A percentile compares a stretch with the other conserved stretches of the same genome.
Evolutionary conservation across 2,113 vertebrate genomes (phyloP).

Genomic region (Aphelocoma coerulescens): DNA sequence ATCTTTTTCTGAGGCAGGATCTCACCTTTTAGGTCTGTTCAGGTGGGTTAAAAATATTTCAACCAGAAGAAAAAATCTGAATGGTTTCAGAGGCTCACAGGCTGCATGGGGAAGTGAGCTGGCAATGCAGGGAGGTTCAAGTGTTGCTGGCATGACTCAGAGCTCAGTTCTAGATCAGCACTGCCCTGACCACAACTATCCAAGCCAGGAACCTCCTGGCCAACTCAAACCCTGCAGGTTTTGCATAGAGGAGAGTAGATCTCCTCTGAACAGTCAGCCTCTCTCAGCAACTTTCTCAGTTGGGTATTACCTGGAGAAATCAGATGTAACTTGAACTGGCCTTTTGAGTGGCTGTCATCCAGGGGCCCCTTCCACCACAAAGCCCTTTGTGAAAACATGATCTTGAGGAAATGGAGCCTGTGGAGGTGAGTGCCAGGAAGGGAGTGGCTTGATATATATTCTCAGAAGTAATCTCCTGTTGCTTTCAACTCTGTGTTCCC

Average conservation of each 20-base stretch:
- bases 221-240: neutral
- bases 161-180: neutral
- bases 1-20: neutral
- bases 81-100: neutral
- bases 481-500: neutral
- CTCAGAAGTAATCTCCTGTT: neutral
- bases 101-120: neutral
- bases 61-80: neutral
- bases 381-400: neutral
- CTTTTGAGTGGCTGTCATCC: neutral
- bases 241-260: neutral
- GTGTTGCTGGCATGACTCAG: neutral
- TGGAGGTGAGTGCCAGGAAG: neutral
- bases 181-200: neutral
- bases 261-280: neutral
- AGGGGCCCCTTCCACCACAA: neutral
- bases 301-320: neutral
- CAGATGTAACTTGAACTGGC: neutral
- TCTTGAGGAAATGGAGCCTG: neutral
- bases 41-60: neutral
- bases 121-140: neutral
- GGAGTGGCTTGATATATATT: neutral
- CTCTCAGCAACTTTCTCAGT: neutral
- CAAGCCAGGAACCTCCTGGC: neutral
- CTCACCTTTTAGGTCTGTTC: neutral